phyloP scores from a whole-genome alignment of 2,113 vertebrate genomes.

The Syngnathus scovelli region DNA sequence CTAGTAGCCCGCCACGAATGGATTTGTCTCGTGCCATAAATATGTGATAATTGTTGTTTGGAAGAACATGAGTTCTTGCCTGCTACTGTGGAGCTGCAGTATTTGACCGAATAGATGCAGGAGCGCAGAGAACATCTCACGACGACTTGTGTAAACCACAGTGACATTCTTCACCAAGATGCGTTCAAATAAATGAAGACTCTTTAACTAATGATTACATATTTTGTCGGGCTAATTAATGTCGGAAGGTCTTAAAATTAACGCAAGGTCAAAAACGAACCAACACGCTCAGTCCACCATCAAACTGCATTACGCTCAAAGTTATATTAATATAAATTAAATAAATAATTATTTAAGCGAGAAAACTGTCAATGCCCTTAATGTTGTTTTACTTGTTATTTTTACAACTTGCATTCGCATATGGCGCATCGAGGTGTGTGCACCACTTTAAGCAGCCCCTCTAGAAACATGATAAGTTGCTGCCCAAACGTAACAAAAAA shows the following conservation, averaged over 20 bases:
- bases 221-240: background rate
- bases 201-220: background rate
- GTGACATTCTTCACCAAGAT: background rate
- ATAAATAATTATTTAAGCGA: no score
- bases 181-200: background rate
- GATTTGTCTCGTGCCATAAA: background rate
- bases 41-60: background rate
- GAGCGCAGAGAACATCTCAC: slow-evolving; percentile 34
- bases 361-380: background rate
- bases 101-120: slow-evolving; percentile 30
- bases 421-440: slow-evolving; percentile 3
- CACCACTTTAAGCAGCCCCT: slow-evolving; percentile 20
- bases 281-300: background rate
- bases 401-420: background rate
- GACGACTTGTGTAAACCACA: slow-evolving; percentile 30
- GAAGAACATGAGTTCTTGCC: background rate
- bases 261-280: background rate
- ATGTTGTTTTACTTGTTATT: background rate
- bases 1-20: background rate
- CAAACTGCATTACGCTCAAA: background rate
- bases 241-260: background rate
- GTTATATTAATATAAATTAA: background rate
- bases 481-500: background rate
- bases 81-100: background rate
- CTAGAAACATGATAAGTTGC: background rate